Evolutionary conservation across 2,113 vertebrate genomes (phyloP).

Genomic region (Trematocara marginatum): DNA sequence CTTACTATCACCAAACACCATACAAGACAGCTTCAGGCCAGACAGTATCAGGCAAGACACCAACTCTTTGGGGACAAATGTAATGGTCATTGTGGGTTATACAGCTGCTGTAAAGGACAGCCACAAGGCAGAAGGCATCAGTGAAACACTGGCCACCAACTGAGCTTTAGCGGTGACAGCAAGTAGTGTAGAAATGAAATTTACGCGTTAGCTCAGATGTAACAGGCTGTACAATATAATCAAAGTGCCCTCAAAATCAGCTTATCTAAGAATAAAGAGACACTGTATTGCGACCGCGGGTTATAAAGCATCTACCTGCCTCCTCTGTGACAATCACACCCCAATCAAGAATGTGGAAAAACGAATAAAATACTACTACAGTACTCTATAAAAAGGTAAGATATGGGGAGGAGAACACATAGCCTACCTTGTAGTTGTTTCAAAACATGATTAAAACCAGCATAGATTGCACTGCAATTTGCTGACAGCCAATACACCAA

Average conservation of each 20-base stretch:
- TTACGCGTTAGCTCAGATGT: neutral
- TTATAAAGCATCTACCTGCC: neutral
- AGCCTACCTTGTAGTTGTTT: neutral
- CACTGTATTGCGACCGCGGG: neutral
- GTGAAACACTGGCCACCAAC: neutral
- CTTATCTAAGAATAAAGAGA: neutral
- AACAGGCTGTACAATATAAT: neutral
- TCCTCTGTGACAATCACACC: neutral
- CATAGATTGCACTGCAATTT: neutral
- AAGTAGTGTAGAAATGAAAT: neutral
- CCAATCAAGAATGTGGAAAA: neutral
- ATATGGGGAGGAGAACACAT: neutral
- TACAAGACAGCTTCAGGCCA: neutral
- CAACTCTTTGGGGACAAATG: neutral
- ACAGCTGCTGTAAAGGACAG: fast-evolving
- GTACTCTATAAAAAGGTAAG: neutral
- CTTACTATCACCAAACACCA: neutral
- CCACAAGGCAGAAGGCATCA: neutral
- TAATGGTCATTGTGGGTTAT: neutral
- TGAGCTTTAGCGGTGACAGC: neutral
- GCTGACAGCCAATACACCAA: neutral
- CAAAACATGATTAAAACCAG: neutral
- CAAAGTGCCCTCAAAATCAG: neutral
- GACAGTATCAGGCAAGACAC: neutral
- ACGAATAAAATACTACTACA: neutral